Base-by-base conservation (phyloP, 2,888 invertebrate genomes). In the Steinernema carpocapsae region DNA sequence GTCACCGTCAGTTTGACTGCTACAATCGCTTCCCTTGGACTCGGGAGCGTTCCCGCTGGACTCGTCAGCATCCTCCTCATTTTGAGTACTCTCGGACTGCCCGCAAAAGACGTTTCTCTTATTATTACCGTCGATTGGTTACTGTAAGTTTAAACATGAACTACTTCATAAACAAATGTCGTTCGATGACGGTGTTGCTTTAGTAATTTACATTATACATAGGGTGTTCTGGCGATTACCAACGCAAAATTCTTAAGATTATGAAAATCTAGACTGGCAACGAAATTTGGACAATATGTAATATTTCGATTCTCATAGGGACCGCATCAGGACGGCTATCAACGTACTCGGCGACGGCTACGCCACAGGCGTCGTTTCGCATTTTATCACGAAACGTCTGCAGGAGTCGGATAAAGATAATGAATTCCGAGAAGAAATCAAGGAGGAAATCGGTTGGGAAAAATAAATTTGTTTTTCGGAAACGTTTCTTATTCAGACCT, bases 1-100 rank as follows among this genome's bases (percentile, higher is more conserved):
- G 91, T 97, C 76, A 94, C 95, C 75, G 93, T 97, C 81, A 89
- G 90, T 83, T 87, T 92, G 80, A 92, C 92, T 56, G 91, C 92
- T 6, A 92, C 92, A 10, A 89, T 92, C 84, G 92, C 92, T 24
- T 91, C 91, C 79, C 90, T 92, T 74, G 92, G 92, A 43, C 91
- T 92, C 3, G 92, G 92, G 0, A 91, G 91, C 79, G 91, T 92
- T 45, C 92, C 92, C 79, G 91, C 92, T 72, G 92, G 92, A 43
- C 88, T 92, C 74, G 91, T 92, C 74, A 92, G 92, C 37, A 92
- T 92, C 91, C 85, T 92, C 70, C 88, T 92, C 78, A 91, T 92
- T 32, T 87, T 92, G 74, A 91, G 91, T 26, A 91, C 92, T 22
- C 90, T 92, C 19, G 91, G 91, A 32, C 88, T 92, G 71, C 92